Percentiles rank a stretch among this genome's conserved stretches.
phyloP scores from a whole-genome alignment of 2,888 invertebrate genomes.

The Eupeodes luniger region DNA sequence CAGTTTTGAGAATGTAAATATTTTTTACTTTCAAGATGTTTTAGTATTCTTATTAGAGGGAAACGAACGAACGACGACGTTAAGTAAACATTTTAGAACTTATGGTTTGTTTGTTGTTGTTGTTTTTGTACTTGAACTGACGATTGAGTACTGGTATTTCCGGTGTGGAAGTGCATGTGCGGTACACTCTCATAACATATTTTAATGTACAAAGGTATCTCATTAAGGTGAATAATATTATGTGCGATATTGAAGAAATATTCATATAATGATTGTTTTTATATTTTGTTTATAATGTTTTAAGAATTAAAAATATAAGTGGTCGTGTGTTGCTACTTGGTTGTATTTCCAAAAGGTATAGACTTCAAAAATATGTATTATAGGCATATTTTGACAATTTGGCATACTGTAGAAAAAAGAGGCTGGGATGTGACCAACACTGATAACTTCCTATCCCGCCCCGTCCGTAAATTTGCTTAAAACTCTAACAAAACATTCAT shows the following conservation, averaged over 20 bases:
- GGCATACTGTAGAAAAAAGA: too few species aligned
- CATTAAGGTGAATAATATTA: conserved; percentile 65
- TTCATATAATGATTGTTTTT: background rate
- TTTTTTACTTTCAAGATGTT: conserved; percentile 67
- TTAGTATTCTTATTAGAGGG: conserved; percentile 42
- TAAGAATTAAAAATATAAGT: background rate
- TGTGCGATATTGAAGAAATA: background rate
- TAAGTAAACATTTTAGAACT: conserved; percentile 57
- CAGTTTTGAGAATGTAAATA: conserved; percentile 33
- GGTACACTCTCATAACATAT: conserved; percentile 25
- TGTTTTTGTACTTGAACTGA: conserved; percentile 25
- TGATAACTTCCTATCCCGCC: too few species aligned
- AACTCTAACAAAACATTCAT: too few species aligned
- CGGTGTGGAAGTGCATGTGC: conserved; percentile 7
- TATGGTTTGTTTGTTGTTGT: conserved; percentile 40
- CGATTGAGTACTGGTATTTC: conserved; percentile 18
- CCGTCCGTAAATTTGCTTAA: too few species aligned
- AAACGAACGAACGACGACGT: background rate
- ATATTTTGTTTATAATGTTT: background rate
- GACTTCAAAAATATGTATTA: too few species aligned
- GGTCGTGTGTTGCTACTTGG: background rate
- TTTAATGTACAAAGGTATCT: conserved; percentile 37
- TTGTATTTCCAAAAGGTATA: background rate
- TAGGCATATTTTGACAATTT: too few species aligned
- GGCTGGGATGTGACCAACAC: too few species aligned